Conservation (phyloP, 1,140 invertebrate genomes). For the Drosophila rhopaloa region DNA sequence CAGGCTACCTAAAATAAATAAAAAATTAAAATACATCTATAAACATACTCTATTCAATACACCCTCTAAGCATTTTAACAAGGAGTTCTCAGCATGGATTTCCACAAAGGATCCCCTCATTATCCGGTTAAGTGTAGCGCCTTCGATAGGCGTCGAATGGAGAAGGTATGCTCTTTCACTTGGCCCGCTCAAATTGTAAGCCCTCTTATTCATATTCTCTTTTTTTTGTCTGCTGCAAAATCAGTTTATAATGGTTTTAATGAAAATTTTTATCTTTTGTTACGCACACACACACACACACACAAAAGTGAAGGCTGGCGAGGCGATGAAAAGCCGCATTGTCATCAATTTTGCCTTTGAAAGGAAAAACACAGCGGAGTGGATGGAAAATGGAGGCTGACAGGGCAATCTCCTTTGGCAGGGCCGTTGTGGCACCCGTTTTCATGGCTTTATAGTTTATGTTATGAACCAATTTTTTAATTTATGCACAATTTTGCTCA, state of each 20-base stretch:
- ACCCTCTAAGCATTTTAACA: not conserved
- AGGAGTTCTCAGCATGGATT: constrained; percentile 19
- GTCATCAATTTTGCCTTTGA: constrained; percentile 75
- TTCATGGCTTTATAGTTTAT: constrained; percentile 72
- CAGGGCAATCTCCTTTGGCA: constrained; percentile 45
- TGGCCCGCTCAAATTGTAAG: constrained; percentile 23
- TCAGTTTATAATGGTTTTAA: constrained; percentile 78
- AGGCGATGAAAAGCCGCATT: constrained; percentile 80
- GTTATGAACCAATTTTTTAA: constrained; percentile 70
- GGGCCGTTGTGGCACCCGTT: constrained; percentile 49
- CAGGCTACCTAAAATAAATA: too few relatives aligned
- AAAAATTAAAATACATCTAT: not conserved
- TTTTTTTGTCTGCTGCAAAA: constrained; percentile 45
- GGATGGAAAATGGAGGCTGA: constrained; percentile 11
- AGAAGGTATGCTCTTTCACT: constrained; percentile 12
- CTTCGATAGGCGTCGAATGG: constrained; percentile 16
- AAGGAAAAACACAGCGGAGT: constrained; percentile 43
- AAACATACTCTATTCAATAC: not conserved
- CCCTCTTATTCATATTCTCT: constrained; percentile 13
- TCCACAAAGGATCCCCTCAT: constrained; percentile 35
- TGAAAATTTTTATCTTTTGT: constrained; percentile 81
- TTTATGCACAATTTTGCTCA: constrained; percentile 75
- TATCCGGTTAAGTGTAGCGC: constrained; percentile 32
- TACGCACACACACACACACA: constrained; percentile 35
- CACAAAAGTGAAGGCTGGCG: constrained; percentile 13